phyloP scores from a whole-genome alignment of 1,140 invertebrate species.

The Augochlora pura region DNA sequence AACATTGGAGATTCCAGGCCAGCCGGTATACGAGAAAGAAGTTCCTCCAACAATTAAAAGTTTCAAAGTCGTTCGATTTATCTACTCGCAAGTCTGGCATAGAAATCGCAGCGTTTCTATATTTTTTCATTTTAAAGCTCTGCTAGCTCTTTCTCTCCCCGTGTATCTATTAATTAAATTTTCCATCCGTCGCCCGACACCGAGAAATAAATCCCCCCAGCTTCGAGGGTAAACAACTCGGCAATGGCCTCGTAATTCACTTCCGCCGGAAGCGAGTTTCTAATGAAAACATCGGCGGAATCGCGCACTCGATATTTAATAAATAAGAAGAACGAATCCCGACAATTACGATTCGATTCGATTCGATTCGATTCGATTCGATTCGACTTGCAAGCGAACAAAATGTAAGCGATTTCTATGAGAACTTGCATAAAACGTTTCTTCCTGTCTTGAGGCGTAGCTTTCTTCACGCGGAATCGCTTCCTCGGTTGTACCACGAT shows the following conservation, averaged over 20 bases:
- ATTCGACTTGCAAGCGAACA: too few relatives aligned
- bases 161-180: constrained; percentile 28
- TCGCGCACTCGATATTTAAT: neutral
- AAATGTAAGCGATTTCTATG: too few relatives aligned
- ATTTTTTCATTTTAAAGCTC: neutral
- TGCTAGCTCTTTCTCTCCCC: neutral
- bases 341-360: neutral
- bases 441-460: too few relatives aligned
- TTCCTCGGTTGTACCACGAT: neutral
- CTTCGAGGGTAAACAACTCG: constrained; percentile 6
- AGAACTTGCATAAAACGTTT: too few relatives aligned
- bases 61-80: neutral
- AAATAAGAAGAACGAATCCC: constrained; percentile 28
- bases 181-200: neutral
- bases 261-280: neutral
- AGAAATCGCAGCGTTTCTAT: neutral
- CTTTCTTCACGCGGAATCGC: neutral
- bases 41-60: neutral
- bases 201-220: constrained; percentile 22
- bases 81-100: neutral
- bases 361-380: too few relatives aligned
- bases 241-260: constrained; percentile 23
- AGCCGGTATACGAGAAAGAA: too few relatives aligned
- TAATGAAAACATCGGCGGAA: constrained; percentile 17
- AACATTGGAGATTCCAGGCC: too few relatives aligned